These are phyloP conservation scores for Scaptomyza parva DNA, from an alignment of 2,888 invertebrate species.

Conservation along the genomic window DNA sequence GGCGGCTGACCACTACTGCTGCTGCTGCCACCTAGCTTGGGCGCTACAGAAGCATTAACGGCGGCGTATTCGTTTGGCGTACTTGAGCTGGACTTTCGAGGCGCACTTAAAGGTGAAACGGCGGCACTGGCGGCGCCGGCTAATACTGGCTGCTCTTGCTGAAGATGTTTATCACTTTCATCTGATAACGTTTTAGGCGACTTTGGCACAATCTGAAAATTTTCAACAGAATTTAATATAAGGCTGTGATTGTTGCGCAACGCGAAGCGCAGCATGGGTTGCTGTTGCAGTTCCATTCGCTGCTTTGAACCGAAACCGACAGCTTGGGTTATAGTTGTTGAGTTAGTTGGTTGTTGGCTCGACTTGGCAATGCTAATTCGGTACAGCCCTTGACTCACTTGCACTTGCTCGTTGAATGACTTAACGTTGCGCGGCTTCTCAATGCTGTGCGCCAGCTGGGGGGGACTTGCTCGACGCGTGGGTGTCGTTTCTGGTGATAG, in stretches of 20 bases:
- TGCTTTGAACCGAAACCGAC: slow-evolving; percentile 47
- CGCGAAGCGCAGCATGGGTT: slow-evolving; percentile 49
- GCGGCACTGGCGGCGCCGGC: slow-evolving; percentile 31
- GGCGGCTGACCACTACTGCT: slow-evolving; percentile 72
- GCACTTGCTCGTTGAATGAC: slow-evolving; percentile 83
- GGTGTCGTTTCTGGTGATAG: slow-evolving; percentile 52
- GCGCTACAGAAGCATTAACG: slow-evolving; percentile 52
- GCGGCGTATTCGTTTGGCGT: slow-evolving; percentile 32
- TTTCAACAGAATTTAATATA: slow-evolving; percentile 85
- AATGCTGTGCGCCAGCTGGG: slow-evolving; percentile 57
- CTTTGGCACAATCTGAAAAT: slow-evolving; percentile 85
- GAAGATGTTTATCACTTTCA: slow-evolving; percentile 63
- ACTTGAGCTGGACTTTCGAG: slow-evolving; percentile 67
- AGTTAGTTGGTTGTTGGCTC: slow-evolving; percentile 73
- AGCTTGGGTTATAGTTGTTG: slow-evolving; percentile 53
- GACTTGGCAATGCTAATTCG: slow-evolving; percentile 73
- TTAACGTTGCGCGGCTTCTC: slow-evolving; percentile 79
- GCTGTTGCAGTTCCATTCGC: slow-evolving; percentile 46
- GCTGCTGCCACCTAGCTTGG: slow-evolving; percentile 48
- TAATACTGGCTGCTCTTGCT: slow-evolving; percentile 57
- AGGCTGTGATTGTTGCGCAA: slow-evolving; percentile 74
- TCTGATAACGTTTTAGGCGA: slow-evolving; percentile 60
- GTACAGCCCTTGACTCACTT: slow-evolving; percentile 85
- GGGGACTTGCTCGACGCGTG: slow-evolving; percentile 58
- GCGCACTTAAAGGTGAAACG: slow-evolving; percentile 76